Evolutionary conservation across 2,888 invertebrate genomes (phyloP), one percentile per base, ranked within the genome.

Genomic region (Smittia sp.): DNA sequence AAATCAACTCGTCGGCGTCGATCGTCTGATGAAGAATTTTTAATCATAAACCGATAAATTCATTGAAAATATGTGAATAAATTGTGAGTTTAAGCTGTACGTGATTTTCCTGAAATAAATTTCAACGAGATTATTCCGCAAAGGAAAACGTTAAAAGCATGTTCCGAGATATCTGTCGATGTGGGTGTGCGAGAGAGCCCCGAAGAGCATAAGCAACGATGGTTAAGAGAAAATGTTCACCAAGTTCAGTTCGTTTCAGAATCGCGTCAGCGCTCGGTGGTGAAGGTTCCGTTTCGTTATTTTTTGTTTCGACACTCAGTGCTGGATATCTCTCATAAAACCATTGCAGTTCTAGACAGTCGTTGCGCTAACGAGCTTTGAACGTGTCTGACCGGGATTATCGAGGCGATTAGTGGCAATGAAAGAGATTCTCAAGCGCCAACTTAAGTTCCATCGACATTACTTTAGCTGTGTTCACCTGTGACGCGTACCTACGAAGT

Each of bases 401-500:
- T 13, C n/a, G 46, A 11, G 46, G 3, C 46, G 46, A 3, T 11
- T 6, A 15, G 46, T 15, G 46, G 46, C 2, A 6, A 46, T 46
- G 46, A 46, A 32, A 32, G n/a, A n/a, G 46, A n/a, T 46, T 46
- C 9, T 32, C 9, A 32, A 32, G 32, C 32, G 32, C n/a, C 6
- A 46, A 46, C 15, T 46, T 46, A 46, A 46, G 46, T 46, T 46
- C n/a, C n/a, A 18, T 13, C 18, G 58, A 58, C 4, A 22, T 22
- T 13, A 58, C 22, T 58, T 58, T 58, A 58, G 20, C 22, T 58
- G 58, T 58, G 22, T 58, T 58, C 58, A 58, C 58, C 58, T 58
- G 58, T 58, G 58, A 58, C 58, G 58, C 11, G 22, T 58, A 46
- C 32, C 32, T 32, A 32, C 32, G 32, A 32, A 32, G 46, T 58